Base-by-base conservation (phyloP, 2,888 invertebrate species). In the Quadroppia sp. region DNA sequence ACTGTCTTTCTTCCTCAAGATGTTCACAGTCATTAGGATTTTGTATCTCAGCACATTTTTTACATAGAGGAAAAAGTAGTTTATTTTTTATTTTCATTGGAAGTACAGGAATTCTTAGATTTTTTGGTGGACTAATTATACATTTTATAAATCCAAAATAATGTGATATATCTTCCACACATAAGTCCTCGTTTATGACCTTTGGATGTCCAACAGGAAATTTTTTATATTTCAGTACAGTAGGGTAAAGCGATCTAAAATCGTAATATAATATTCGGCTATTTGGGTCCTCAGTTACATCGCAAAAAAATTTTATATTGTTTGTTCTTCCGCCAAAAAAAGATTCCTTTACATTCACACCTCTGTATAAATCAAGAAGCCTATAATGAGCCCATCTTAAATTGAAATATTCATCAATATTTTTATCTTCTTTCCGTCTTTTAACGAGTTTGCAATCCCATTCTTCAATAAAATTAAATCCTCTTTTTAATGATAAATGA, bases 91-190 rank as follows among this genome's bases (percentile, higher is more conserved):
- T 75, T 71, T 76, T 61, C 15, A 75, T 75, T 2, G 80, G 80
- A 4, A 80, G 72, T 1, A 80, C 79, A 15, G 80, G 79, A 53
- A 79, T 78, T 69, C 79, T 77, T 13, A 80, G 73, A 20, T 75
- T 53, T 48, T 75, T 64, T 1, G 79, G 80, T 6, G 80, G 79
- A 13, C 79, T 25, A 2, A 80, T 73, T 69, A 77, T 78, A 67
- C 79, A 79, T 72, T 80, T 79, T 7, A 79, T 71, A 9, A 80
- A 30, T 9, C 80, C 80, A 71, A 78, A 77, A 61, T 79, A 80
- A 25, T 76, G 2, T 36, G 36, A 36, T 7, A 36, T 36, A 36
- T 36, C 36, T 36, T n/a, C n/a, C n/a, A 36, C 4, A 7, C 6
- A 7, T 9, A 69, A 32, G 30, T 73, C n/a, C 17, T 73, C 70